These are phyloP conservation scores for Zaprionus lineosus DNA, from an alignment of 2,888 invertebrate species.

Conservation along the genomic window DNA sequence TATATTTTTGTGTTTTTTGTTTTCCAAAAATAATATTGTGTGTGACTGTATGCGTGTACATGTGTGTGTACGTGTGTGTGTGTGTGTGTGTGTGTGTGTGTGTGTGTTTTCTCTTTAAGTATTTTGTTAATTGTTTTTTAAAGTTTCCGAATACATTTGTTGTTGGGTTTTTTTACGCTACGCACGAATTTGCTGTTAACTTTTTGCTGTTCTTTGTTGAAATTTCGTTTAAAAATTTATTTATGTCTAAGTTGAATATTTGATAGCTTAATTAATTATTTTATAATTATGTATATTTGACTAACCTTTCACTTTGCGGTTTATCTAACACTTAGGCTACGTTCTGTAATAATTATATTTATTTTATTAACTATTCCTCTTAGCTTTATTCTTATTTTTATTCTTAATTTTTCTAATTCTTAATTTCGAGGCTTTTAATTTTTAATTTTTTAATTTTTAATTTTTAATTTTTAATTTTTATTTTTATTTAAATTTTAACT, in stretches of 20 bases:
- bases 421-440: no score
- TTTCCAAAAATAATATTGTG: no score
- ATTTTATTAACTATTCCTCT: no score
- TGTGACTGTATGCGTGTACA: conserved; percentile 8
- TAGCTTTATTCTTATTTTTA: conserved; percentile 9
- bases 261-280: conserved; percentile 53
- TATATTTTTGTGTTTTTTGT: conserved; percentile 9
- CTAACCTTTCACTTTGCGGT: conserved; percentile 35
- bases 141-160: conserved; percentile 21
- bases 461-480: not conserved
- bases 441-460: conserved; percentile 15
- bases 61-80: conserved; percentile 7
- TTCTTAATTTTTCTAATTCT: not conserved
- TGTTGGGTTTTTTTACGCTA: conserved; percentile 62
- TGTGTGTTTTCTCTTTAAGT: not conserved
- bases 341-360: conserved; percentile 33
- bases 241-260: conserved; percentile 24
- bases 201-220: conserved; percentile 73
- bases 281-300: conserved; percentile 60
- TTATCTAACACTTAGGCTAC: conserved; percentile 52
- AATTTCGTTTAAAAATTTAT: conserved; percentile 63
- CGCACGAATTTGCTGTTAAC: conserved; percentile 79
- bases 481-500: conserved; percentile 6
- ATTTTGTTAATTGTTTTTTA: conserved; percentile 13
- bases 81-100: conserved; percentile 11